These are phyloP conservation scores for Cephonodes hylas DNA, from an alignment of 2,888 invertebrate species.

Conservation along the genomic window DNA sequence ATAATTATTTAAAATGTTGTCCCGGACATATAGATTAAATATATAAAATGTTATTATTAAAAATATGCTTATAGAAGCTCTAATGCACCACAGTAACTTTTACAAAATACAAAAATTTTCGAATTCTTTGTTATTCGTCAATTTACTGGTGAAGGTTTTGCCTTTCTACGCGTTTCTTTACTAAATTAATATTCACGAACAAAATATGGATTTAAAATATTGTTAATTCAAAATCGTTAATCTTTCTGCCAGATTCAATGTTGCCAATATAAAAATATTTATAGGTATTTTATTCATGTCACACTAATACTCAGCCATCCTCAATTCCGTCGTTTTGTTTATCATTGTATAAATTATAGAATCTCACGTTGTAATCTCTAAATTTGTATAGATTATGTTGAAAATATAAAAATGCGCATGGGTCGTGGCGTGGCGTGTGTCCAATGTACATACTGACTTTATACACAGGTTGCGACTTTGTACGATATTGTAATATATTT, in stretches of 20 bases:
- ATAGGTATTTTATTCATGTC: not conserved
- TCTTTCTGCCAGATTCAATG: too few relatives aligned
- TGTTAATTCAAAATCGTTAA: too few relatives aligned
- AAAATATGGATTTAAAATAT: too few relatives aligned
- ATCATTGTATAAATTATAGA: not conserved
- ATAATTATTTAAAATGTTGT: not conserved
- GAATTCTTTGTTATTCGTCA: too few relatives aligned
- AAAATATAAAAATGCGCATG: not conserved
- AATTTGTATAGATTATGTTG: not conserved
- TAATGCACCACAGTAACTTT: too few relatives aligned
- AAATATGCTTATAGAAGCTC: too few relatives aligned
- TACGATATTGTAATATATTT: conserved; percentile 7
- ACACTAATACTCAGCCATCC: not conserved
- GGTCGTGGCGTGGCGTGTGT: not conserved
- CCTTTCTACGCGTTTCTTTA: too few relatives aligned
- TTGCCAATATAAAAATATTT: not conserved
- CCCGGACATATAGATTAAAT: too few relatives aligned
- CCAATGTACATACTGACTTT: conserved; percentile 3
- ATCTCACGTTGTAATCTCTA: not conserved
- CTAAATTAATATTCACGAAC: too few relatives aligned
- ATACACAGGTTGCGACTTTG: conserved; percentile 5
- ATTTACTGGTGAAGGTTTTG: too few relatives aligned
- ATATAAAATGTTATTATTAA: too few relatives aligned
- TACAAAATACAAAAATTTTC: too few relatives aligned
- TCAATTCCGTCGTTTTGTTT: not conserved